Conservation (phyloP, 2,113 vertebrate species). For the Proteles cristata region DNA sequence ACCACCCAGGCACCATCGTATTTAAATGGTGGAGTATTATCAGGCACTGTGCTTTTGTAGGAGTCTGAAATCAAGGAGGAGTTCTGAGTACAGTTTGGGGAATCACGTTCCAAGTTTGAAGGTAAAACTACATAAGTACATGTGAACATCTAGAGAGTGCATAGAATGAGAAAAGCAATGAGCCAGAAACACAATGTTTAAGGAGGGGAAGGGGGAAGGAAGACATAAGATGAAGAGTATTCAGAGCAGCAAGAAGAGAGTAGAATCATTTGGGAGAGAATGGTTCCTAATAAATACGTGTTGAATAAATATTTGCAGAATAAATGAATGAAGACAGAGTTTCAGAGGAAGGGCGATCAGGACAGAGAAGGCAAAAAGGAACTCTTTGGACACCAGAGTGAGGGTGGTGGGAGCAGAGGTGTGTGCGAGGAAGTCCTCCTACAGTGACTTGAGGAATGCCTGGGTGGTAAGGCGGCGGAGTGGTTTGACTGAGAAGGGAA, state of each 20-base stretch:
- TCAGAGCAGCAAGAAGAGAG: neutral
- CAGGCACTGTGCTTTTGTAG: neutral
- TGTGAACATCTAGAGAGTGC: neutral
- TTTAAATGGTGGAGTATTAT: neutral
- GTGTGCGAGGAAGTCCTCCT: neutral
- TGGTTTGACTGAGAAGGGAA: neutral
- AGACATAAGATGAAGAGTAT: neutral
- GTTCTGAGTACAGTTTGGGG: neutral
- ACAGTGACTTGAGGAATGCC: neutral
- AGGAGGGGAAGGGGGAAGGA: neutral
- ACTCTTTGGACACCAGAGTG: neutral
- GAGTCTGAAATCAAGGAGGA: neutral
- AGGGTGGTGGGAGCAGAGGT: neutral
- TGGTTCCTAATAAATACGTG: neutral
- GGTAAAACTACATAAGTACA: neutral
- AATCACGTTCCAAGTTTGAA: neutral
- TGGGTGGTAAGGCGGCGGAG: neutral
- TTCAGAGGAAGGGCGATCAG: neutral
- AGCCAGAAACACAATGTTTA: neutral
- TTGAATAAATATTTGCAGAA: neutral
- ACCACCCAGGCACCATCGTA: neutral
- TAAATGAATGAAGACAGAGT: neutral
- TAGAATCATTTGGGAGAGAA: neutral
- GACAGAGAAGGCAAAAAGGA: neutral
- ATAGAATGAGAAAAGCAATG: neutral